Evolutionary conservation across 2,888 invertebrate genomes (phyloP), one percentile per base, ranked within the genome.

Genomic region (Plemyria rubiginata): DNA sequence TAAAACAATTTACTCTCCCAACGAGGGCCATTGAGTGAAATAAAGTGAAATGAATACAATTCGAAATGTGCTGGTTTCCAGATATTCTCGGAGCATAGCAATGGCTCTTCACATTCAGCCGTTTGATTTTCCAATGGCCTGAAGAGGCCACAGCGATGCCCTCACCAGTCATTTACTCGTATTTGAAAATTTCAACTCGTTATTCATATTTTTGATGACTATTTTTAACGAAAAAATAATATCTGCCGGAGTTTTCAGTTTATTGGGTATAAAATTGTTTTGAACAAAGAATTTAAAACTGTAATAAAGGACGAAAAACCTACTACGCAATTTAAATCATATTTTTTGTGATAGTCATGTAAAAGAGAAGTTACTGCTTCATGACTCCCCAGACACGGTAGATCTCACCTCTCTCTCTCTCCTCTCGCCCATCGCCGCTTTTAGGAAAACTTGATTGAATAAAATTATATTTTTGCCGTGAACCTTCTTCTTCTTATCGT

Each of bases 71-170:
- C 50, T 16, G 32, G 16, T 48, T 51, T 54, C 22, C 64, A 41
- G 36, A 58, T 16, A 40, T n/a, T 32, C 57, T 48, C 32, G 28
- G 8, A 32, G 51, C 53, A 51, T 28, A 29, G 16, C 41, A 40
- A 62, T 62, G 57, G 72, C 74, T 56, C 79, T 84, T 65, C 68
- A 77, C 68, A 28, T 72, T 77, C 68, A 66, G 72, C 77, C 72
- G 73, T 69, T 78, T 78, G 78, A 82, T 82, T 83, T 81, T 76
- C 74, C 76, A 79, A 80, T 75, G 70, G 73, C 43, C 70, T 80
- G 68, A 75, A 83, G 80, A 74, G 77, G 65, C 66, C 71, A 59
- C 71, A 66, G 54, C 67, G 71, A 70, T 70, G 70, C 72, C 65
- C 68, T 53, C 36, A 54, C 58, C 56, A 16, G 29, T 52, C 60